Conservation (phyloP, 2,113 vertebrate genomes). For the Hystrix brachyura region DNA sequence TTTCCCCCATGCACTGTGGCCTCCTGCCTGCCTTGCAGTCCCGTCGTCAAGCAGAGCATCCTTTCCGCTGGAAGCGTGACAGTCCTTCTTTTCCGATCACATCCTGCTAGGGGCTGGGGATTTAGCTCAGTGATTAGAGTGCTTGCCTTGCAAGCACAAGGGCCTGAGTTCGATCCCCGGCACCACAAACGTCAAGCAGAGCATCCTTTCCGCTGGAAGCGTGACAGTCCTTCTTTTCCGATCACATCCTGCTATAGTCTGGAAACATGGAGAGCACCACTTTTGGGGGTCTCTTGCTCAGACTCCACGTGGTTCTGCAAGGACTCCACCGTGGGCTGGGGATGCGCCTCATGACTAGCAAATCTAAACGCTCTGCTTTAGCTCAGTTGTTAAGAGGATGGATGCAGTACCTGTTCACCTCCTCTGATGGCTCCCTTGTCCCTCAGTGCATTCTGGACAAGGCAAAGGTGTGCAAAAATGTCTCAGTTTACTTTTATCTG, state of each 20-base stretch:
- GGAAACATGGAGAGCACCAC: accelerated
- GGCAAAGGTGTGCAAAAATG: neutral
- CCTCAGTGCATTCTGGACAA: neutral
- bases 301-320: no score
- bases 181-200: neutral
- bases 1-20: no score
- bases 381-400: neutral
- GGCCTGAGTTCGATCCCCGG: no score
- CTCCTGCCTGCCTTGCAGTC: neutral
- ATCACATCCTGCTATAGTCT: neutral
- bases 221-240: neutral
- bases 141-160: no score
- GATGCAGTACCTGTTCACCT: no score
- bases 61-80: neutral
- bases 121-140: no score
- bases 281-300: neutral
- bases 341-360: neutral
- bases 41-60: neutral
- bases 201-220: neutral
- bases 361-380: neutral
- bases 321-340: neutral
- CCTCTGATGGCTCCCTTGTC: neutral
- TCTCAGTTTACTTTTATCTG: neutral
- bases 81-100: neutral
- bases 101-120: no score